A percentile compares a stretch with the other conserved stretches of the same genome.
Conservation (phyloP, 2,113 vertebrate species). For the Podocnemis expansa region DNA sequence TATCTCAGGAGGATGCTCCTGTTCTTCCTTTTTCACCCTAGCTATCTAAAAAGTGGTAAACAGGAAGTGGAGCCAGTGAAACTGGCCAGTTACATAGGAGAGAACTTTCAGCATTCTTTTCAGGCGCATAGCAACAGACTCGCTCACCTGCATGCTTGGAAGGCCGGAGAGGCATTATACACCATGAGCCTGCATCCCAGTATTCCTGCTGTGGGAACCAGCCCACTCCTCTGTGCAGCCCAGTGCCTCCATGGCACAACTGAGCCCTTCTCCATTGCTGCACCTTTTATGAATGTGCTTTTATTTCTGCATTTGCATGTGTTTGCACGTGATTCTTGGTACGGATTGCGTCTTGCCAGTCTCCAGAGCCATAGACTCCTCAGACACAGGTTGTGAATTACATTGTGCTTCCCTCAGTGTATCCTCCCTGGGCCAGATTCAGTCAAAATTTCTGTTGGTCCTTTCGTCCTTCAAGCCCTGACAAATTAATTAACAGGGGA, state of each 20-base stretch:
- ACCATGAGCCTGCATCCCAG: accelerated
- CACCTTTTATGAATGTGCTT: background rate
- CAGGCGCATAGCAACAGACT: background rate
- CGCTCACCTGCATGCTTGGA: background rate
- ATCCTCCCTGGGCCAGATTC: background rate
- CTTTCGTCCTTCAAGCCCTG: background rate
- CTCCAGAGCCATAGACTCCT: background rate
- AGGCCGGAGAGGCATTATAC: accelerated
- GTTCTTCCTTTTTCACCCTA: background rate
- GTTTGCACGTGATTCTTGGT: background rate
- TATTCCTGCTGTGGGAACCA: background rate
- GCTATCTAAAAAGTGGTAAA: background rate
- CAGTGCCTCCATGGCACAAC: accelerated
- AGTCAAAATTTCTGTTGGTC: background rate
- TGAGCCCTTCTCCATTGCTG: background rate
- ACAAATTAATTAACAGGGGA: background rate
- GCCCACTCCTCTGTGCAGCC: background rate
- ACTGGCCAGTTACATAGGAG: background rate
- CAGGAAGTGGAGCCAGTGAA: background rate
- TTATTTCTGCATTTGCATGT: background rate
- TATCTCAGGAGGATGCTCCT: background rate
- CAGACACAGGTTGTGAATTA: background rate
- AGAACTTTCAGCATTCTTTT: background rate
- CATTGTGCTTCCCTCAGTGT: background rate
- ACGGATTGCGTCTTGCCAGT: background rate